Evolutionary conservation across 1,140 invertebrate genomes (phyloP).

Genomic region (Drosophila paulistorum): DNA sequence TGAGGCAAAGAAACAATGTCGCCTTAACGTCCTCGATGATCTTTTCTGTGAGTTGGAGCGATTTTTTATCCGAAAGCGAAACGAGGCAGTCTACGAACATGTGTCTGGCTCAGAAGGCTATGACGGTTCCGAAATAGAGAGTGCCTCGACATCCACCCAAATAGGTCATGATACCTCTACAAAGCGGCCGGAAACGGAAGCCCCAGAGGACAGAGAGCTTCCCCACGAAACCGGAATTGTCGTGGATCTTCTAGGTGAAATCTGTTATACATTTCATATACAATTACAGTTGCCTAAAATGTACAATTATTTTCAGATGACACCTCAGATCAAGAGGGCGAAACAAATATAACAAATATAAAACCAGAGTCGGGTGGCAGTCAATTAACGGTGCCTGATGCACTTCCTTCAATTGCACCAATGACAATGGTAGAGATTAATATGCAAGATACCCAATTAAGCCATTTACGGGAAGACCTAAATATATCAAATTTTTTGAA

Average conservation of each 20-base stretch:
- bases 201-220: not conserved
- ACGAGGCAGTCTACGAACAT: slow-evolving; percentile 30
- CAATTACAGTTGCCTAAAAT: not conserved
- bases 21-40: slow-evolving; percentile 48
- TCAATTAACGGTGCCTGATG: not conserved
- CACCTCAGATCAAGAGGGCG: not conserved
- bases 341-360: not conserved
- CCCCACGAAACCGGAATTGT: not conserved
- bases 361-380: not conserved
- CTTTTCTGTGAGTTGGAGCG: slow-evolving; percentile 58
- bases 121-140: slow-evolving; percentile 27
- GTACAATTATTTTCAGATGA: slow-evolving; percentile 41
- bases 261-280: not conserved
- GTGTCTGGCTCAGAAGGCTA: slow-evolving; percentile 34
- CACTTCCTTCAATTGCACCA: not conserved
- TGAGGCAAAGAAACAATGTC: slow-evolving; percentile 44
- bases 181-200: slow-evolving; percentile 5
- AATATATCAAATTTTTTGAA: slow-evolving; percentile 26
- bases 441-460: slow-evolving; percentile 47
- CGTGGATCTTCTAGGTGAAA: slow-evolving; percentile 47
- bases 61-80: slow-evolving; percentile 57
- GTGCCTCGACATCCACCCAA: slow-evolving; percentile 10
- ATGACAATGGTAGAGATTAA: slow-evolving; percentile 69
- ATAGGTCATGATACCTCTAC: not conserved
- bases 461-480: slow-evolving; percentile 48